These are phyloP conservation scores for Cheilosia impressa DNA, from an alignment of 2,888 invertebrate genomes.

Conservation along the genomic window DNA sequence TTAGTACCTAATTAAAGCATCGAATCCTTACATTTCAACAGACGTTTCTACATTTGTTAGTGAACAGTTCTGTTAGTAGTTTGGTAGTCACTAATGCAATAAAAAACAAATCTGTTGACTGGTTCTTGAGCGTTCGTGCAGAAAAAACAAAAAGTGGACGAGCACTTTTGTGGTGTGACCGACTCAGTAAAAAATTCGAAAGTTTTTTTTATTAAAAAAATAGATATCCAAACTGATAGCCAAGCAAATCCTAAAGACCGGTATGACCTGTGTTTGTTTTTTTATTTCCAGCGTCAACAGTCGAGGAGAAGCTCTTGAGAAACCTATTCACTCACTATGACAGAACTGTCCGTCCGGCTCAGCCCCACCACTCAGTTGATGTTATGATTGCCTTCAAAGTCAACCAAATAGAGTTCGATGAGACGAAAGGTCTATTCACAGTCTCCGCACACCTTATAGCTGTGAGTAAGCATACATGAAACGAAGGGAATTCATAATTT, in stretches of 20 bases:
- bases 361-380: slow-evolving; percentile 18
- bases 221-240: neutral
- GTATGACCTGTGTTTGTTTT: neutral
- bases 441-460: slow-evolving; percentile 45
- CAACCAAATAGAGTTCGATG: slow-evolving; percentile 65
- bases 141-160: too few relatives aligned
- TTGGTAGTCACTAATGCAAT: too few relatives aligned
- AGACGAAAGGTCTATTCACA: slow-evolving; percentile 49
- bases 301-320: slow-evolving; percentile 43
- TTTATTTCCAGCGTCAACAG: slow-evolving; percentile 25
- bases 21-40: too few relatives aligned
- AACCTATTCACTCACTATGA: slow-evolving; percentile 62
- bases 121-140: too few relatives aligned
- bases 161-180: too few relatives aligned
- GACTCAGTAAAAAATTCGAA: too few relatives aligned
- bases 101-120: too few relatives aligned
- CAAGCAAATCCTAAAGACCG: too few relatives aligned
- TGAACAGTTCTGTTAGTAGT: too few relatives aligned
- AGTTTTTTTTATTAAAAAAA: too few relatives aligned
- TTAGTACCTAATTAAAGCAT: too few relatives aligned
- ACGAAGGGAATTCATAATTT: neutral
- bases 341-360: slow-evolving; percentile 33
- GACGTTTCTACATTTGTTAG: too few relatives aligned
- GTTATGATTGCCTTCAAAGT: slow-evolving; percentile 45
- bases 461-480: slow-evolving; percentile 14